Evolutionary conservation across 1,140 invertebrate species (phyloP), one percentile per base, ranked within the genome.

Genomic region (Drosophila insularis): DNA sequence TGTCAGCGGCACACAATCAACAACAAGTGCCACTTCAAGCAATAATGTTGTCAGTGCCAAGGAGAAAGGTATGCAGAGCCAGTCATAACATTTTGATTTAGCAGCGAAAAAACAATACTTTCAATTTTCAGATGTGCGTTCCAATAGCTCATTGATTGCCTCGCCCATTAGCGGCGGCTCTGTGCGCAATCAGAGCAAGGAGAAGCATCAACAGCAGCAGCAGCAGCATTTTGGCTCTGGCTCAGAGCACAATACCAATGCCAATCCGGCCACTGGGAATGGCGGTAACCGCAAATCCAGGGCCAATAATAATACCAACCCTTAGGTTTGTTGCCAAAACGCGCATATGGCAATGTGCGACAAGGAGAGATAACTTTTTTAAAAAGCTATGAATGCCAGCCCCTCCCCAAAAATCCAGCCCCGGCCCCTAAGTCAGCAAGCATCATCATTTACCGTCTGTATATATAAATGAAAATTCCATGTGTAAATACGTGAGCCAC

Each of bases 381-480:
- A 71, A 74, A 71, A 64, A 43, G 61, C 37, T 56, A 54, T 69
- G 74, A 50, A 50, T 50, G 43, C 43, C 43, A 17, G 43, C 17
- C n/a, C 14, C 6, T 17, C 43, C 10, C 43, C 17, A 17, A 21
- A 19, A 17, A 17, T 11, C 17, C 43, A 46, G 17, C 8, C 43
- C 3, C 43, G 7, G 17, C 2, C 19, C 19, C 1, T 2, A 17
- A 56, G 21, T 37, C 55, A 77, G 74, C 74, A 77, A 61, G 71
- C 61, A 50, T 50, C 19, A 46, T 46, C 43, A 21, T 50, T 8
- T 21, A 10, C 43, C 43, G 43, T 50, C 56, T 89, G 82, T 87
- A 87, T 46, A 87, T 87, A 87, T 89, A 76, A 54, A 68, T 56
- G 50, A 32, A 82, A 89, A 87, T 87, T 87, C 84, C 84, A 87